Evolutionary conservation across 2,797 vertebrate species (phyloP), one percentile per base, ranked within the genome.

Genomic region (Arrhamphus sclerolepis): DNA sequence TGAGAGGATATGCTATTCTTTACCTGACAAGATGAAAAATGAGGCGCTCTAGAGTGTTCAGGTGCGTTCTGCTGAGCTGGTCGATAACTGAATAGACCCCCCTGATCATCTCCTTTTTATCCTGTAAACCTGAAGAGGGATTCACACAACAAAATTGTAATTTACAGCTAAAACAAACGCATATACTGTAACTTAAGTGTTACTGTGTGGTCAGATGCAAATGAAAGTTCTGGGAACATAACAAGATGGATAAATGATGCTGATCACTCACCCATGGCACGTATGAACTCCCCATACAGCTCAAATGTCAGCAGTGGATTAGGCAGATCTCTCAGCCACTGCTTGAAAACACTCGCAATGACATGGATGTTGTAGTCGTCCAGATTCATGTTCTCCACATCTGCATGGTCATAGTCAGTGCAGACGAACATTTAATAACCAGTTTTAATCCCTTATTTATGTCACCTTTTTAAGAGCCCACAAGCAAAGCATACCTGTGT

Each of bases 351-450:
- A 4, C 98, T 98, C n/a, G 94, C 98, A 0, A 98, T 98, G 51
- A 99, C 98, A 0, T 99, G 97, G 87, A 99, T 98, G 89, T 96
- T 98, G 89, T 98, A 99, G 87, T 98, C 96, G 0, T 99, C 98
- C 56, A 99, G 92, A 87, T 94, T 99, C 72, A 97, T 94, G 14
- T 51, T 94, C 50, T 95, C 92, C 1, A 94, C 92, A 83, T 98
- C 98, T 99, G 87, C 5, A 38, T 1, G 21, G 39, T 9, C n/a
- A n/a, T 29, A n/a, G 19, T 19, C 41, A 68, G 22, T 57, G 6
- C 7, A 58, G 17, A 74, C 24, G 71, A 48, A 59, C 5, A 21
- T 16, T 44, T 20, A 31, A 0, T 41, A 20, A 39, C 47, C 34
- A 34, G 16, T 24, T 41, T 17, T 20, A 4, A 11, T 24, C 10